Evolutionary conservation across 1,140 invertebrate genomes (phyloP).

Genomic region (Panulirus ornatus): DNA sequence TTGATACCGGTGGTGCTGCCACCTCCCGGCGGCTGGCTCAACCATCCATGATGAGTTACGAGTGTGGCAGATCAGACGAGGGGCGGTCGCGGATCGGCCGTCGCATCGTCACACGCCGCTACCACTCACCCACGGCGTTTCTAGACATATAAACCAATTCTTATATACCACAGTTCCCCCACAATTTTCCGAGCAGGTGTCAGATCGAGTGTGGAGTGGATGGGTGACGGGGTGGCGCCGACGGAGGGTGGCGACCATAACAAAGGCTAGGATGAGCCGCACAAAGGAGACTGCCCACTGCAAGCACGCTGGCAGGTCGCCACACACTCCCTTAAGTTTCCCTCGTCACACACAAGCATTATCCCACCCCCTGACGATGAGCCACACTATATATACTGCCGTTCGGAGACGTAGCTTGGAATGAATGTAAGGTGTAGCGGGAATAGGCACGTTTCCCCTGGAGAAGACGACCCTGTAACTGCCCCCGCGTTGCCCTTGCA

Average conservation of each 20-base stretch:
- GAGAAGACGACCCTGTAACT: neutral
- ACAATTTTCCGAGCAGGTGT: neutral
- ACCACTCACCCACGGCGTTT: conserved; percentile 20
- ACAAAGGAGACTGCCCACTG: conserved; percentile 36
- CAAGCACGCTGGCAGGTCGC: conserved; percentile 37
- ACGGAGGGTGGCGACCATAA: conserved; percentile 17
- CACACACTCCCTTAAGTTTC: neutral
- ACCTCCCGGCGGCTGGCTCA: conserved; percentile 48
- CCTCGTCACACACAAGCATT: neutral
- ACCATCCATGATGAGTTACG: conserved; percentile 62
- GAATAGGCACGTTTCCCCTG: neutral
- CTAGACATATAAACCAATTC: conserved; percentile 15
- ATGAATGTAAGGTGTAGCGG: neutral
- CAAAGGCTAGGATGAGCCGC: conserved; percentile 26
- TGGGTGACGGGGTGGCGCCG: neutral
- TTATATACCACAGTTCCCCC: neutral
- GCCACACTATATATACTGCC: neutral
- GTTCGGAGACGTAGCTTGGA: neutral
- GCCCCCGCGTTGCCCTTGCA: neutral
- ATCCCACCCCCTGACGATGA: neutral
- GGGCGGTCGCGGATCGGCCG: conserved; percentile 28
- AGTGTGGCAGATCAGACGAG: conserved; percentile 55
- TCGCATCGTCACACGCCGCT: conserved; percentile 31
- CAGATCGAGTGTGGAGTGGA: neutral
- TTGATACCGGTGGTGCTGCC: conserved; percentile 62